Evolutionary conservation across 2,113 vertebrate species (phyloP), one percentile per base, ranked within the genome.

Genomic region (Rhineura floridana): DNA sequence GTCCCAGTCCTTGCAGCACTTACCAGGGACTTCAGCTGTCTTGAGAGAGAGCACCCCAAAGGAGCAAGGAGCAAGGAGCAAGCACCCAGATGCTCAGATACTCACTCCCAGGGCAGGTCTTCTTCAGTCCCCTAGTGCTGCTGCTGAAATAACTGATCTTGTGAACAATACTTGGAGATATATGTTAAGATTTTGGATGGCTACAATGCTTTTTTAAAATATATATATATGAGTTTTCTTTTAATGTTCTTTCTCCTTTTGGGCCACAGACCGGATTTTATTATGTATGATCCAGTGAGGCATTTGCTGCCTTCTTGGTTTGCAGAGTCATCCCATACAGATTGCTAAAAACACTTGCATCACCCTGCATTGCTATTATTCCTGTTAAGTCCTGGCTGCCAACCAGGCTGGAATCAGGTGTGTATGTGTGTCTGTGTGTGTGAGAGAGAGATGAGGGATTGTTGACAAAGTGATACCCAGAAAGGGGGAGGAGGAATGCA

Each of bases 351-450:
- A 78, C 30, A 6, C 12, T 46, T 48, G 23, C 44, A 36, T 12
- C 8, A 7, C 0, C 11, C 6, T 1, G 33, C 7, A 21, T 1
- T 5, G 1, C 3, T 0, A 39, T 19, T 25, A 0, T 0, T 33
- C 30, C 46, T n/a, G 1, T 2, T 67, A 28, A 0, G 30, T 19
- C 23, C n/a, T 83, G 63, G 52, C 36, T 73, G 39, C n/a, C 86
- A 72, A 79, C 77, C 55, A 76, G 55, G 55, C n/a, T 88, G 44
- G 13, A 36, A 75, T 76, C 69, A 83, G 80, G 48, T n/a, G 69
- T 59, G 19, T 25, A 11, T 7, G 75, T 28, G 75, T 33, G 30
- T 44, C 10, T 28, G 50, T 55, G 25, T 46, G 36, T 52, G 13
- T 39, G 23, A 42, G 76, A n/a, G 39, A 30, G 65, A 50, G 44